These are phyloP conservation scores for Chrysina gloriosa DNA, from an alignment of 2,888 invertebrate species.

Conservation along the genomic window DNA sequence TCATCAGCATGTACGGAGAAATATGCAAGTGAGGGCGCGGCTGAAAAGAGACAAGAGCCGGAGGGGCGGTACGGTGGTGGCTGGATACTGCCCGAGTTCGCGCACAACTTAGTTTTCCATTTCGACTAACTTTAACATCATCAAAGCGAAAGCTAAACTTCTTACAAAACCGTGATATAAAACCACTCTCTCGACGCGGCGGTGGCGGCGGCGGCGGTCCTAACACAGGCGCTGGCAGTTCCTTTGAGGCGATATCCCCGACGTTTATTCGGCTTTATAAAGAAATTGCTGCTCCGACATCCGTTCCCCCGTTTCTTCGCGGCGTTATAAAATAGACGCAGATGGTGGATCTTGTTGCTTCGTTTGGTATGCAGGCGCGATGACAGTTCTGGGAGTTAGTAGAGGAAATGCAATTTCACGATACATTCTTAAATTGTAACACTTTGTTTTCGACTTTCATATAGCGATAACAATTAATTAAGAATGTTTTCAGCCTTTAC, in stretches of 20 bases:
- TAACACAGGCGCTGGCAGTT: not conserved
- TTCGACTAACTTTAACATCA: conserved; percentile 65
- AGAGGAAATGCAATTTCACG: too few species aligned
- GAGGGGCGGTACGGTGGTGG: not conserved
- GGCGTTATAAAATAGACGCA: not conserved
- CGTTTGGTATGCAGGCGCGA: not conserved
- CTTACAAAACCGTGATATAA: conserved; percentile 47
- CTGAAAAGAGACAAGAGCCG: not conserved
- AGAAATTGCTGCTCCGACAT: conserved; percentile 37
- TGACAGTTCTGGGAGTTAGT: too few species aligned
- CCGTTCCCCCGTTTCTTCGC: not conserved
- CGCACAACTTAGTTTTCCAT: conserved; percentile 70
- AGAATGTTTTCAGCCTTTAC: too few species aligned
- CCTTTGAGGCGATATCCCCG: conserved; percentile 41
- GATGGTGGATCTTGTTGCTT: not conserved
- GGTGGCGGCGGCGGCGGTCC: not conserved
- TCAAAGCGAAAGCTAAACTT: conserved; percentile 44
- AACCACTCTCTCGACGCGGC: conserved; percentile 41
- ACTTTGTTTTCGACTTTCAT: too few species aligned
- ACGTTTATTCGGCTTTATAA: conserved; percentile 46
- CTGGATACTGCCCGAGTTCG: not conserved
- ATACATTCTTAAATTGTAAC: too few species aligned
- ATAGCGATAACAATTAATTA: too few species aligned
- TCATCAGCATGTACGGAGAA: not conserved
- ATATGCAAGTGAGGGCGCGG: not conserved